Percentiles rank a stretch among this genome's conserved stretches.
Conservation (phyloP, 2,797 vertebrate species). For the Megaceryle alcyon region DNA sequence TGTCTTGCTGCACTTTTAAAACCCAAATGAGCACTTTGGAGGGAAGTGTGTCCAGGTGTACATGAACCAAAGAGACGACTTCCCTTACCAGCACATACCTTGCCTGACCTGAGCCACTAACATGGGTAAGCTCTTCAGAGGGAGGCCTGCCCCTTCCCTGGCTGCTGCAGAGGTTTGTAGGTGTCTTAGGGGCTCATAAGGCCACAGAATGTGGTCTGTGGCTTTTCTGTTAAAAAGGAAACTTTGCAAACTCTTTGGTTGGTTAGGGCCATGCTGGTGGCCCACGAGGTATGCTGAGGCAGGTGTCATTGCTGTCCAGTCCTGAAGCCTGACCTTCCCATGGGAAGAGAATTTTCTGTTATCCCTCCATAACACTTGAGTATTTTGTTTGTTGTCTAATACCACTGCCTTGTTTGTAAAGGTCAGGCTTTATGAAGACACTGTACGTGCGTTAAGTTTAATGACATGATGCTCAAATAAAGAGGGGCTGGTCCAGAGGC, state of each 20-base stretch:
- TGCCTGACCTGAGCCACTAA: background rate
- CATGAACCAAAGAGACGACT: fast-evolving
- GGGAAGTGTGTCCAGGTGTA: background rate
- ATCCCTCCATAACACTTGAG: fast-evolving
- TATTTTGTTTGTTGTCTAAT: slow-evolving; percentile 28
- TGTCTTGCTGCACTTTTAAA: background rate
- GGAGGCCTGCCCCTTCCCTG: background rate
- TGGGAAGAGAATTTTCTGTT: background rate
- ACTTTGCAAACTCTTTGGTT: background rate
- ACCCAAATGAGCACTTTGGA: background rate
- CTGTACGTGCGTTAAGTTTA: background rate
- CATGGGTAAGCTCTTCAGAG: background rate
- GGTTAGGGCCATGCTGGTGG: background rate
- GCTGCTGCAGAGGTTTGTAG: background rate
- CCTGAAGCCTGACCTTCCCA: background rate
- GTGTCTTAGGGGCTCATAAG: background rate
- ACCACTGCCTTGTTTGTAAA: slow-evolving; percentile 9
- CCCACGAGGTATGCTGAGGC: background rate
- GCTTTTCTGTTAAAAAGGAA: background rate
- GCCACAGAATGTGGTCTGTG: background rate
- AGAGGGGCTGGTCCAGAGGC: background rate
- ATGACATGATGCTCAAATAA: background rate
- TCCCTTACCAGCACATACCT: background rate
- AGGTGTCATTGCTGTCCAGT: background rate
- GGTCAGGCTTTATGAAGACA: slow-evolving; percentile 26